A percentile compares a stretch with the other conserved stretches of the same genome.
phyloP scores from a whole-genome alignment of 35 echinoderm and acorn worm genomes.

The Patiria miniata region DNA sequence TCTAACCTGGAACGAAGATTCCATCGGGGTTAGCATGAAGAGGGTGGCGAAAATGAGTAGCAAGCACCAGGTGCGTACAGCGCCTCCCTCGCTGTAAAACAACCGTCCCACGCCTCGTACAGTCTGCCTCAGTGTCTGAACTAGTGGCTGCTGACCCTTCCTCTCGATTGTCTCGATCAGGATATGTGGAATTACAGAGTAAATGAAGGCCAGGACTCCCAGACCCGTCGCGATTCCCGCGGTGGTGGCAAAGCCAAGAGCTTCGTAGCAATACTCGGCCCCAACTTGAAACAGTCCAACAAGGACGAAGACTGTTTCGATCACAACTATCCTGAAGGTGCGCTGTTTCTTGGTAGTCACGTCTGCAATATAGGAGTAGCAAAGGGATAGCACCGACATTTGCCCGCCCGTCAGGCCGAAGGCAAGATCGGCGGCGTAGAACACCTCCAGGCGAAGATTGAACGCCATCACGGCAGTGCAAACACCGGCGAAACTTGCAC shows the following conservation, averaged over 20 bases:
- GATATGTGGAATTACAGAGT: neutral
- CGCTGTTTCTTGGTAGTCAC: constrained; percentile 42
- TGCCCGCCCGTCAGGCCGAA: constrained; percentile 33
- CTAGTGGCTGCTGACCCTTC: neutral
- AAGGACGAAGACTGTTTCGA: constrained; percentile 21
- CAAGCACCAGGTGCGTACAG: no score
- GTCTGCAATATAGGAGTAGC: constrained; percentile 56
- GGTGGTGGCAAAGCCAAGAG: neutral
- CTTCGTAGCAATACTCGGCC: constrained; percentile 22
- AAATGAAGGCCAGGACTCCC: neutral
- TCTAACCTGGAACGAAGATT: neutral
- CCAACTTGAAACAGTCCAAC: constrained; percentile 30
- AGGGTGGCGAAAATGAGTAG: neutral
- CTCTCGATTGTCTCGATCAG: neutral
- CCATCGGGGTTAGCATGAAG: neutral
- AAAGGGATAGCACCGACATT: constrained; percentile 26
- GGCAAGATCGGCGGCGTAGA: neutral
- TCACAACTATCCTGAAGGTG: constrained; percentile 40
- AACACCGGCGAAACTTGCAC: neutral
- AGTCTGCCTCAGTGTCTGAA: neutral
- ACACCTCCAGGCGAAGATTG: neutral
- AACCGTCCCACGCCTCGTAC: neutral
- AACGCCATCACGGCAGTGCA: neutral
- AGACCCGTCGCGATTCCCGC: neutral
- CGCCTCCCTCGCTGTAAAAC: neutral